These are phyloP conservation scores for Armadillidium nasatum DNA, from an alignment of 1,140 invertebrate species.

Conservation along the genomic window DNA sequence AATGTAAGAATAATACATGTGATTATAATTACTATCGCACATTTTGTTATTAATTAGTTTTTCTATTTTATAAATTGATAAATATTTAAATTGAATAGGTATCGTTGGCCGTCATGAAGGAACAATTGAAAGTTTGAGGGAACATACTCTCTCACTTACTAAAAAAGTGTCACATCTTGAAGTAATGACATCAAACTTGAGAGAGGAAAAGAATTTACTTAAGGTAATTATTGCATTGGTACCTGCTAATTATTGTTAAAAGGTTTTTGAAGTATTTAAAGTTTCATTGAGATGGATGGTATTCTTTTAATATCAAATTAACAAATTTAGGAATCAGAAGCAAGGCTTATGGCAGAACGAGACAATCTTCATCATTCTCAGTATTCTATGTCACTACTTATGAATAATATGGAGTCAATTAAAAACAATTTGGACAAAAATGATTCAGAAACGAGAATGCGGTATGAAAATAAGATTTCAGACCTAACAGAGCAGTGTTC, in stretches of 20 bases:
- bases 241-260: too few species aligned
- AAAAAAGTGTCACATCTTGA: conserved; percentile 27
- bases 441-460: conserved; percentile 24
- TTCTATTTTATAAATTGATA: neutral
- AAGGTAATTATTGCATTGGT: neutral
- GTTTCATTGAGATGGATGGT: too few species aligned
- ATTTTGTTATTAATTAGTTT: too few species aligned
- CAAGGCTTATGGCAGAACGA: conserved; percentile 24
- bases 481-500: conserved; percentile 19
- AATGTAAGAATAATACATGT: too few species aligned
- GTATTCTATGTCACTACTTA: conserved; percentile 20
- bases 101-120: conserved; percentile 29
- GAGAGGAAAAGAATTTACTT: conserved; percentile 24
- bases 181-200: conserved; percentile 23
- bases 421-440: conserved; percentile 28
- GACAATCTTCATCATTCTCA: neutral
- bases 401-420: conserved; percentile 24
- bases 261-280: too few species aligned
- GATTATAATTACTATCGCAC: too few species aligned
- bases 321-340: neutral
- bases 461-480: conserved; percentile 25
- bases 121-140: conserved; percentile 24
- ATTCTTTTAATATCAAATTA: too few species aligned
- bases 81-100: neutral
- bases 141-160: conserved; percentile 13